Evolutionary conservation across 2,113 vertebrate genomes (phyloP).

Genomic region (Falcunculus frontatus): DNA sequence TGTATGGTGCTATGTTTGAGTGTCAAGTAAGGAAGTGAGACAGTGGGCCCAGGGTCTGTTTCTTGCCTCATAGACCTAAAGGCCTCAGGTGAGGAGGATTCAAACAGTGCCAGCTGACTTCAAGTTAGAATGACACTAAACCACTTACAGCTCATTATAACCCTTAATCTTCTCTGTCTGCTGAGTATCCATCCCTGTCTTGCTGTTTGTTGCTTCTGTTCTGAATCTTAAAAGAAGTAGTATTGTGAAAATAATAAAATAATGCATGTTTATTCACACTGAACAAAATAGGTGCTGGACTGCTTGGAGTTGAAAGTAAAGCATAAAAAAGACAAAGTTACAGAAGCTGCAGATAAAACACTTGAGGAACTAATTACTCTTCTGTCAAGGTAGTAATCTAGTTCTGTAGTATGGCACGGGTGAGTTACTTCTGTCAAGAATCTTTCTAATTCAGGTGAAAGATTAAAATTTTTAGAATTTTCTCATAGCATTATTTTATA

Average conservation of each 20-base stretch:
- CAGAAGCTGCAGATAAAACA: constrained; percentile 28
- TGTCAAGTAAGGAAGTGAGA: neutral
- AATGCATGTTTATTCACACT: neutral
- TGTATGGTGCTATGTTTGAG: neutral
- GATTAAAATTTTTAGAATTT: neutral
- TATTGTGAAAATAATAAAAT: neutral
- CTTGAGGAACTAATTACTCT: constrained; percentile 64
- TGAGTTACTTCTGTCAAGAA: neutral
- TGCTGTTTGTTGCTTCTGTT: neutral
- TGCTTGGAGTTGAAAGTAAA: constrained; percentile 50
- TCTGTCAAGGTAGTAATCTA: constrained; percentile 64
- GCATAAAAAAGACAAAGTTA: constrained; percentile 35
- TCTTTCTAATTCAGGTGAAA: neutral
- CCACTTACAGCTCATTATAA: no score
- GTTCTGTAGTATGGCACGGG: neutral
- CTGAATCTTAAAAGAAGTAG: neutral
- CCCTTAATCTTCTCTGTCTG: no score
- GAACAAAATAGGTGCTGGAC: constrained; percentile 60
- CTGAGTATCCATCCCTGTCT: neutral
- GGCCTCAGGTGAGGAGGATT: neutral
- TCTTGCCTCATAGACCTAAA: neutral
- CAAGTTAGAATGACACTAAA: no score
- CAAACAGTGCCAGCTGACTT: neutral
- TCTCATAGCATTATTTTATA: neutral
- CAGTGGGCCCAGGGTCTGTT: neutral